Evolutionary conservation across 2,888 invertebrate genomes (phyloP).

Genomic region (Ennomos erosarius): DNA sequence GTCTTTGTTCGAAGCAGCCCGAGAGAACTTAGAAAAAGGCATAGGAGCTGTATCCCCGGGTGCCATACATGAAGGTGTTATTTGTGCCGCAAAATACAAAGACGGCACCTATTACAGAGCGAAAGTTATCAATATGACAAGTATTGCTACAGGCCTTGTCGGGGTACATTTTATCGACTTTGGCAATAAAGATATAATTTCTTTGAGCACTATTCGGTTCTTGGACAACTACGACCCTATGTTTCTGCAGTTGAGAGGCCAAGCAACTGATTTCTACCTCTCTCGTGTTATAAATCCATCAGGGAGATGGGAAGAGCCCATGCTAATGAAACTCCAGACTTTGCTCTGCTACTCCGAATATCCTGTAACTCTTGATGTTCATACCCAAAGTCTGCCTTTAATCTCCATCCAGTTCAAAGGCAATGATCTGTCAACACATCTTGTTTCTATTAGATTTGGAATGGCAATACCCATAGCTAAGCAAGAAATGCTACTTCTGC

Average conservation of each 20-base stretch:
- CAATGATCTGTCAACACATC: slow-evolving; percentile 77
- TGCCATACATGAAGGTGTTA: slow-evolving; percentile 79
- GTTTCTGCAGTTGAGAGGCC: slow-evolving; percentile 80
- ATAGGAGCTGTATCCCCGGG: slow-evolving; percentile 76
- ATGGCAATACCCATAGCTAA: slow-evolving; percentile 73
- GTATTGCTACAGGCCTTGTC: slow-evolving; percentile 80
- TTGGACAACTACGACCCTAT: slow-evolving; percentile 81
- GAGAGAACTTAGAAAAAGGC: slow-evolving; percentile 74
- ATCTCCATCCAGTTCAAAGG: slow-evolving; percentile 79
- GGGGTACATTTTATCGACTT: slow-evolving; percentile 89
- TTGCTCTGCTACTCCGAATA: slow-evolving; percentile 75
- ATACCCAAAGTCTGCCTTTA: slow-evolving; percentile 67
- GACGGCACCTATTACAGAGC: slow-evolving; percentile 88
- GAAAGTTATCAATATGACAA: slow-evolving; percentile 80
- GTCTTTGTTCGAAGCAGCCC: slow-evolving; percentile 70
- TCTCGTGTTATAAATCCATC: slow-evolving; percentile 82
- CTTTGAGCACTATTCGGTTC: slow-evolving; percentile 84
- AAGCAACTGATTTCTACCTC: slow-evolving; percentile 86
- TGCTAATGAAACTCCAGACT: slow-evolving; percentile 70
- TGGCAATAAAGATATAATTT: slow-evolving; percentile 87
- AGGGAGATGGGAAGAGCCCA: slow-evolving; percentile 82
- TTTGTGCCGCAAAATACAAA: slow-evolving; percentile 88
- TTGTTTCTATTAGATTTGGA: slow-evolving; percentile 75
- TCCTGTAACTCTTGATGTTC: slow-evolving; percentile 65
- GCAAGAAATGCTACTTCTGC: slow-evolving; percentile 72